A percentile compares a stretch with the other conserved stretches of the same genome.
Conservation (phyloP, 2,797 vertebrate species). For the Poecilia velifera region DNA sequence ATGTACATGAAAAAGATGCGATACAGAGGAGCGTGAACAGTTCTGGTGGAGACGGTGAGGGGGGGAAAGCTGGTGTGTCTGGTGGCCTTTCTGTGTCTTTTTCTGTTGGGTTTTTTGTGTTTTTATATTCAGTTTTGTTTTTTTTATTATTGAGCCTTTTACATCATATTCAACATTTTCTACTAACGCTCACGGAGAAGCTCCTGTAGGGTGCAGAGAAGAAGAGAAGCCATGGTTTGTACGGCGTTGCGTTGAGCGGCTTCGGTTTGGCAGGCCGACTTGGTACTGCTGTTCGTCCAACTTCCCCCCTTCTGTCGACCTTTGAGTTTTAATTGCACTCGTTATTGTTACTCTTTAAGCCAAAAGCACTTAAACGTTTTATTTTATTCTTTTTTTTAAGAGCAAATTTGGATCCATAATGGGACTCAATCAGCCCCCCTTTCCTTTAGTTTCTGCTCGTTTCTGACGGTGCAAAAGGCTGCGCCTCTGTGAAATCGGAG, state of each 20-base stretch:
- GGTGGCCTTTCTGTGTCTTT: conserved; percentile 82
- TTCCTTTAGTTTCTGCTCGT: conserved; percentile 49
- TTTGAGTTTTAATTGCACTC: conserved; percentile 84
- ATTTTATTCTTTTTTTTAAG: conserved; percentile 32
- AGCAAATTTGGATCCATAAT: conserved; percentile 58
- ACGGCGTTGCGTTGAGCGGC: conserved; percentile 64
- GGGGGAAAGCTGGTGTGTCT: conserved; percentile 61
- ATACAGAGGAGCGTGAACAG: conserved; percentile 73
- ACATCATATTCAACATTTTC: conserved; percentile 78
- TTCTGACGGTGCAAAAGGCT: conserved; percentile 63
- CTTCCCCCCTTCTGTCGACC: conserved; percentile 29
- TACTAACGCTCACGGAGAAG: conserved; percentile 78
- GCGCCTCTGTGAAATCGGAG: conserved; percentile 66
- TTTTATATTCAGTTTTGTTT: conserved; percentile 44
- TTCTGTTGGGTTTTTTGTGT: conserved; percentile 26
- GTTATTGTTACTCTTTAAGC: conserved; percentile 78
- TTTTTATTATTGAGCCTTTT: conserved; percentile 81
- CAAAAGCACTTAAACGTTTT: conserved; percentile 83
- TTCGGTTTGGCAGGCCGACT: conserved; percentile 72
- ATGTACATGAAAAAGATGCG: conserved; percentile 79
- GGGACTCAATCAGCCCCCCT: conserved; percentile 57
- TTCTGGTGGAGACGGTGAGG: conserved; percentile 64
- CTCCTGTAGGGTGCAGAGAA: conserved; percentile 75
- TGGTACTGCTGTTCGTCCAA: conserved; percentile 72
- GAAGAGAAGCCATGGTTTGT: conserved; percentile 76